These are phyloP conservation scores for Monodelphis domestica DNA, from an alignment of 2,797 vertebrate genomes.

Conservation along the genomic window DNA sequence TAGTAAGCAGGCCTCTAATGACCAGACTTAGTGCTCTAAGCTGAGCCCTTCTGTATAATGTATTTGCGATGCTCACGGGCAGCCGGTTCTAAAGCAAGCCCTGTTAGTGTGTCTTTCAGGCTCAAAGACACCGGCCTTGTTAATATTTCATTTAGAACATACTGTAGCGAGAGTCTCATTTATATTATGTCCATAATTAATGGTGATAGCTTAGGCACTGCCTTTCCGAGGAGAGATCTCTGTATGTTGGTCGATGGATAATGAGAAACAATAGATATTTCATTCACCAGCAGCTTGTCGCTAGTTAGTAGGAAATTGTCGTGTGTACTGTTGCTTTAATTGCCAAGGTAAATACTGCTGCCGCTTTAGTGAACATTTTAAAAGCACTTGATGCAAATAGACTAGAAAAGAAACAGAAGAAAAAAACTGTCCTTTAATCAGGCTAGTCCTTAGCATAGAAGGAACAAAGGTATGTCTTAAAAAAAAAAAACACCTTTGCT, in stretches of 20 bases:
- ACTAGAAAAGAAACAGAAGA: slow-evolving; percentile 85
- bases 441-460: slow-evolving; percentile 89
- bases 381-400: slow-evolving; percentile 91
- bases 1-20: slow-evolving; percentile 74
- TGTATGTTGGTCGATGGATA: slow-evolving; percentile 89
- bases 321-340: slow-evolving; percentile 93
- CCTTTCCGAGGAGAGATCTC: slow-evolving; percentile 89
- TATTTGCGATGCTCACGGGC: slow-evolving; percentile 80
- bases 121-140: slow-evolving; percentile 86
- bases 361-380: slow-evolving; percentile 93
- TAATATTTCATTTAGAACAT: slow-evolving; percentile 90
- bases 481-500: slow-evolving; percentile 74
- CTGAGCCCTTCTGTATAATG: slow-evolving; percentile 74
- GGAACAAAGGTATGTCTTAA: slow-evolving; percentile 85
- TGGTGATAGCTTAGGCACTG: slow-evolving; percentile 89
- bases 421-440: slow-evolving; percentile 84
- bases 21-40: slow-evolving; percentile 71
- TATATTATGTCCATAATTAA: slow-evolving; percentile 92
- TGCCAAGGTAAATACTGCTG: slow-evolving; percentile 89
- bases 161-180: slow-evolving; percentile 89
- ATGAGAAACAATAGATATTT: slow-evolving; percentile 92
- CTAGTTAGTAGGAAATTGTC: slow-evolving; percentile 90
- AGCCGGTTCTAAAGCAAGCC: slow-evolving; percentile 79
- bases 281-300: slow-evolving; percentile 92
- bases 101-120: slow-evolving; percentile 84